Conservation (phyloP, 2,888 invertebrate species). For the Ectropis crepuscularia region DNA sequence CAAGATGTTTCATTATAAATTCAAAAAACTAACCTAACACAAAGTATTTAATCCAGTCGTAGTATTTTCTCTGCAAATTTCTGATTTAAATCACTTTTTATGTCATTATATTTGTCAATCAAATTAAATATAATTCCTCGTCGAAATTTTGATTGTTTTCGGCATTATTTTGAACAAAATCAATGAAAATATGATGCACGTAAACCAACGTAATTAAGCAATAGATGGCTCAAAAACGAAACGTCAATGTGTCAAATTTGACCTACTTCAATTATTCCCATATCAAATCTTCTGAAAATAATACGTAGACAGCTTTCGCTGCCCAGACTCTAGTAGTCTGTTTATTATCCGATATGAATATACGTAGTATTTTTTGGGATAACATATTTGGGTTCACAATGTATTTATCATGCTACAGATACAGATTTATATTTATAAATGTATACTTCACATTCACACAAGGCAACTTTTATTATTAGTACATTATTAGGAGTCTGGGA, state of each 20-base stretch:
- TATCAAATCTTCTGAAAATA: no score
- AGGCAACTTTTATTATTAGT: no score
- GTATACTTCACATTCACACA: no score
- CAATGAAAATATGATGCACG: conserved; percentile 23
- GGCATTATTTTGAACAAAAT: conserved; percentile 26
- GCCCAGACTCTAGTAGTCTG: no score
- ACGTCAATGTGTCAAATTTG: conserved; percentile 27
- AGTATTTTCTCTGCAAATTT: conserved; percentile 27
- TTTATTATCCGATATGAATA: no score
- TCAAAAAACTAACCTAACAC: conserved; percentile 24
- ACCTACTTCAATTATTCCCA: conserved; percentile 22
- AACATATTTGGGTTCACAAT: no score
- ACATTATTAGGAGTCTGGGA: no score
- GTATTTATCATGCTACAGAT: no score
- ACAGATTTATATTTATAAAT: no score
- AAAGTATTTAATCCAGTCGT: conserved; percentile 24
- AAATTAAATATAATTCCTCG: conserved; percentile 28
- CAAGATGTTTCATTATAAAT: conserved; percentile 23
- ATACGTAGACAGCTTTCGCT: no score
- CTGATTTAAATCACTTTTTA: conserved; percentile 25
- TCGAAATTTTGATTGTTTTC: conserved; percentile 28
- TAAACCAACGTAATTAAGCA: conserved; percentile 19
- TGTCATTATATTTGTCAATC: conserved; percentile 23
- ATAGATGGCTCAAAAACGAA: conserved; percentile 20
- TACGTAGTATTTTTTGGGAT: no score